These are phyloP conservation scores for Dexiosoma caninum DNA, from an alignment of 2,888 invertebrate species.

Conservation along the genomic window DNA sequence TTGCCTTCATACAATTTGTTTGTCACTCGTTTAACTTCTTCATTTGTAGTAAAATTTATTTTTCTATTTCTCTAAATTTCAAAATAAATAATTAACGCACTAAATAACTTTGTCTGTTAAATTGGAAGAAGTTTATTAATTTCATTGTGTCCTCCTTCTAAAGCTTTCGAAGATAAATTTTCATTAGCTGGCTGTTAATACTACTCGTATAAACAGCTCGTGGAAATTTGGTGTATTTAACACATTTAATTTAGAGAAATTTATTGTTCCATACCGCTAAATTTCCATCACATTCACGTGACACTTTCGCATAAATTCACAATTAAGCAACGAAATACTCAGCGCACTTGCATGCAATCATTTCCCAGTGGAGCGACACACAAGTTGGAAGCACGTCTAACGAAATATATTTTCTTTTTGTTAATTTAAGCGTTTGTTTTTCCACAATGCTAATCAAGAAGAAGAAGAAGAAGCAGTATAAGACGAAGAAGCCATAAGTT, in stretches of 20 bases:
- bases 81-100: not conserved
- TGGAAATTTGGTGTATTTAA: slow-evolving; percentile 4
- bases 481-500: too few relatives aligned
- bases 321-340: slow-evolving; percentile 15
- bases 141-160: not conserved
- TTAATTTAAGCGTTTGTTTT: not conserved
- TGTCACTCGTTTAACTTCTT: too few relatives aligned
- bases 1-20: too few relatives aligned
- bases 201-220: slow-evolving; percentile 11
- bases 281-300: slow-evolving; percentile 50
- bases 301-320: slow-evolving; percentile 60
- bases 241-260: slow-evolving; percentile 17
- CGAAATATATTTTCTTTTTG: not conserved
- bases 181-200: slow-evolving; percentile 32
- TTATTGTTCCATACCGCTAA: slow-evolving; percentile 48
- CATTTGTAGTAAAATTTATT: too few relatives aligned
- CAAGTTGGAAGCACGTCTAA: not conserved
- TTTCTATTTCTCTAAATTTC: not conserved
- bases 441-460: slow-evolving; percentile 1
- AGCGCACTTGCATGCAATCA: slow-evolving; percentile 15
- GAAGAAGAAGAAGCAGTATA: not conserved
- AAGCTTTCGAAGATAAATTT: slow-evolving; percentile 9
- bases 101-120: slow-evolving; percentile 4
- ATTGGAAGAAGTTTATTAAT: slow-evolving; percentile 17
- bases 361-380: slow-evolving; percentile 19